Conservation (phyloP, 1,140 invertebrate genomes). For the Bombus waltoni region DNA sequence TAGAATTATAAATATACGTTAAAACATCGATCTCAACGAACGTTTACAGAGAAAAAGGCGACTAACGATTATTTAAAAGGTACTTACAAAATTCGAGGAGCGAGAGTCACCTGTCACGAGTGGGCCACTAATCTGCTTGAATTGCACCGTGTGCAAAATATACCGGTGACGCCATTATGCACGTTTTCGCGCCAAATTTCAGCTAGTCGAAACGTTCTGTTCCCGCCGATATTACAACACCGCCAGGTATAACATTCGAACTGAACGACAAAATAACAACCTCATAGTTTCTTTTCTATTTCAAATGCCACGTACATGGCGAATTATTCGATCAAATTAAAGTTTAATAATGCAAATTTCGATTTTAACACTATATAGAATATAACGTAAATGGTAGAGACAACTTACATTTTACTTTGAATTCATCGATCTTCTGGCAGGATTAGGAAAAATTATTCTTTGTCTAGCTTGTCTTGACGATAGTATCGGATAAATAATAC, state of each 20-base stretch:
- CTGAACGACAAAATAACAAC: neutral
- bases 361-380: neutral
- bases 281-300: no score
- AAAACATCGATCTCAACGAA: neutral
- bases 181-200: neutral
- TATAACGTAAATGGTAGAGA: no score
- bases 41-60: neutral
- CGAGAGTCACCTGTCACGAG: neutral
- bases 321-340: neutral
- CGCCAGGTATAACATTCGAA: neutral
- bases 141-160: neutral
- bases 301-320: neutral
- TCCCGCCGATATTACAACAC: neutral
- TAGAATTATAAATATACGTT: neutral
- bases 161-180: neutral
- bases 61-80: neutral
- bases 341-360: neutral
- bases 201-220: neutral
- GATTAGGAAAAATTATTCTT: neutral
- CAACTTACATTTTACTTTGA: neutral
- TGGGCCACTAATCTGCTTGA: no score
- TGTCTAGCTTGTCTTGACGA: neutral
- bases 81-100: neutral
- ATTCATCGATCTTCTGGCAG: neutral
- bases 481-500: neutral